Base-by-base conservation (phyloP, 2,888 invertebrate genomes). In the Epistrophe eligans region DNA sequence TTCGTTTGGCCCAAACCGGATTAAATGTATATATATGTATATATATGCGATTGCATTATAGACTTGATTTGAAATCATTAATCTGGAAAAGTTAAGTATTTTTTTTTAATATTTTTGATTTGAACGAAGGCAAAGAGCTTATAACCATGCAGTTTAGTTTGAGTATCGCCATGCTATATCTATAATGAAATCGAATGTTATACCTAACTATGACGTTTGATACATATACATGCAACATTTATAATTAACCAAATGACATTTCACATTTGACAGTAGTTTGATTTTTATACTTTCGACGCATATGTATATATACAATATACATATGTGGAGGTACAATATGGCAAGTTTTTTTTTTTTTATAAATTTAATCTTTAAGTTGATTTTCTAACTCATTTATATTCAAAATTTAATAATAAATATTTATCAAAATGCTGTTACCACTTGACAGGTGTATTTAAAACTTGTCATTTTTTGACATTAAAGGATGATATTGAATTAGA, bases 1-100 rank as follows among this genome's bases (percentile, higher is more conserved):
- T 71, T 58, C 19, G 4, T 19, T 58, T 58, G 48, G 19, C 55
- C 55, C 38, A 38, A 64, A 81, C 81, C 62, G 81, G 81, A 81
- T 64, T 55, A 55, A 70, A 40, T n/a, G 15, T n/a, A 38, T 55
- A n/a, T 28, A 8, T 24, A 24, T n/a, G 24, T 55, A n/a, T 28
- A 8, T 24, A 24, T 24, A 24, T 24, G 9, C 32, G 40, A 70
- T 70, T 70, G 52, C 70, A 70, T 55, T 70, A 15, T 13, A 55
- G 70, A 70, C 70, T 70, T 70, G 35, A 70, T 52, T 70, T 70
- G 52, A 40, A 70, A 70, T 70, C 24, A 15, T 40, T 40, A 60
- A 60, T 40, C 19, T 60, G 24, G 13, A 62, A 62, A 62, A 62
- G 24, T 62, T 43, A 43, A 43, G 9, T 38, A 9, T 35, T 62